A percentile compares a stretch with the other conserved stretches of the same genome.
Evolutionary conservation across 2,113 vertebrate genomes (phyloP).

Genomic region (Hydrochoerus hydrochaeris): DNA sequence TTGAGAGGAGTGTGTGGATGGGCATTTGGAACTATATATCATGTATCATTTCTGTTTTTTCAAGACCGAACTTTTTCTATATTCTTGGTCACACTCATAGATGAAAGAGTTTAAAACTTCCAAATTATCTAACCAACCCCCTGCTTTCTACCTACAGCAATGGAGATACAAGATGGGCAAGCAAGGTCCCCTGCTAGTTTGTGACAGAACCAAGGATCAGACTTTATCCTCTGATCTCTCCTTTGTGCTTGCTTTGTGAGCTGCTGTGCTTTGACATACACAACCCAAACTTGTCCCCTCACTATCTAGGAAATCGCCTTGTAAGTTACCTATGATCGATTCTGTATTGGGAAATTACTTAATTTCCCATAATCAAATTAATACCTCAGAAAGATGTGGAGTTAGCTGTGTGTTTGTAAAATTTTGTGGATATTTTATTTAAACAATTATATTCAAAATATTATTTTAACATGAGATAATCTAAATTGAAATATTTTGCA

Average conservation of each 20-base stretch:
- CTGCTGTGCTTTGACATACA: neutral
- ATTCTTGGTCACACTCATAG: neutral
- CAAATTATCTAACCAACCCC: neutral
- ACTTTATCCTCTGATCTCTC: neutral
- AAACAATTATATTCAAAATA: neutral
- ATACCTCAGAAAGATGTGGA: neutral
- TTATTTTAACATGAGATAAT: neutral
- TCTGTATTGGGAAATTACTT: neutral
- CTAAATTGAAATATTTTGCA: neutral
- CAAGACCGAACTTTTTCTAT: neutral
- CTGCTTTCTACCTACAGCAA: neutral
- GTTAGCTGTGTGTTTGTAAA: neutral
- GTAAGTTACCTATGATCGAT: neutral
- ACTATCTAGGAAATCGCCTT: neutral
- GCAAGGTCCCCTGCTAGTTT: neutral
- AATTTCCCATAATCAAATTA: slow-evolving; percentile 17
- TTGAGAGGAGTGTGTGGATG: neutral
- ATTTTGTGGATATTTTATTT: neutral
- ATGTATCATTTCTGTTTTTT: neutral
- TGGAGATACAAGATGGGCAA: neutral
- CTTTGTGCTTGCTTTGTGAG: neutral
- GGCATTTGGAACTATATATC: neutral
- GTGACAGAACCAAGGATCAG: neutral
- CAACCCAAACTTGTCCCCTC: neutral
- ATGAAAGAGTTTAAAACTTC: neutral